A percentile compares a stretch with the other conserved stretches of the same genome.
Evolutionary conservation across 2,888 invertebrate genomes (phyloP).

Genomic region (Phortica magna): DNA sequence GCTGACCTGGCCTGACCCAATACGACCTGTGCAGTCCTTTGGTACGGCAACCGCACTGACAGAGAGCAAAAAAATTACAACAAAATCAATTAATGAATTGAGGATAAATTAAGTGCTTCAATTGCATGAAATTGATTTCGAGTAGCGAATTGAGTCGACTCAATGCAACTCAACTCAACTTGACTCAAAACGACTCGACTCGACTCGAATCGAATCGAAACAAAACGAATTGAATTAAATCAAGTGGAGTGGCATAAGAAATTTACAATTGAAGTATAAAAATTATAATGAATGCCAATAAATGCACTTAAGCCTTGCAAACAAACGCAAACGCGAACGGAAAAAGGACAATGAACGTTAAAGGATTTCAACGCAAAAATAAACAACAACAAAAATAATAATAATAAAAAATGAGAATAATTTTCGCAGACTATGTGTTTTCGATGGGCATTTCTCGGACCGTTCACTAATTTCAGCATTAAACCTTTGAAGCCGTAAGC

Average conservation of each 20-base stretch:
- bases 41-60: constrained; percentile 1
- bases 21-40: background rate
- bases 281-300: constrained; percentile 25
- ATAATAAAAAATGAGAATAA: background rate
- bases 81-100: constrained; percentile 74
- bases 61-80: constrained; percentile 42
- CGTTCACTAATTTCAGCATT: background rate
- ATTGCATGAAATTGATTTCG: constrained; percentile 72
- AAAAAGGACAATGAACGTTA: constrained; percentile 30
- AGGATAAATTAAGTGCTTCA: constrained; percentile 72
- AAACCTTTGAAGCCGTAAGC: background rate
- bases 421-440: background rate
- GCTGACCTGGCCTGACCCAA: background rate
- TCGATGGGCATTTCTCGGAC: background rate
- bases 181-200: background rate
- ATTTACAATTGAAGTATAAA: constrained; percentile 16
- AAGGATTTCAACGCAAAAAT: constrained; percentile 1
- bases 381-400: background rate
- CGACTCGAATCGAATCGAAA: background rate
- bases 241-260: constrained; percentile 13
- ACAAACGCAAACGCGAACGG: background rate
- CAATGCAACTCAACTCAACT: background rate
- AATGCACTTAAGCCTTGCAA: background rate
- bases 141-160: constrained; percentile 46
- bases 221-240: constrained; percentile 2